Percentiles rank a stretch among this genome's conserved stretches.
phyloP scores from a whole-genome alignment of 2,797 vertebrate genomes.

The Pitangus sulphuratus region DNA sequence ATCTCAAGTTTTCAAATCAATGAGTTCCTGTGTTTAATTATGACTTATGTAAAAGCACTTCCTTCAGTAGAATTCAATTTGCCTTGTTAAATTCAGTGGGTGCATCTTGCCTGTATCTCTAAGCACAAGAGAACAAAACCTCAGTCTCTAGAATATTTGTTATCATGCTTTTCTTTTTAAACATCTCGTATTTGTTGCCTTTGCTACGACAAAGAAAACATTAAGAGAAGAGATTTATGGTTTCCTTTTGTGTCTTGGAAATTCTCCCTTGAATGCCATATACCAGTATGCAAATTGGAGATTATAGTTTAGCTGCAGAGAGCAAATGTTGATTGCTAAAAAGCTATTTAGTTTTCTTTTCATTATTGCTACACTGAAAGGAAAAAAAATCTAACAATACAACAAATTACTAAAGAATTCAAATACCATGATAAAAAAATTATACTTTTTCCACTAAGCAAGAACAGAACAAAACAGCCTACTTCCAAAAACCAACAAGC shows the following conservation, averaged over 20 bases:
- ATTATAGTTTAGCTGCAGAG: background rate
- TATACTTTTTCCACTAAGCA: background rate
- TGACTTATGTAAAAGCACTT: background rate
- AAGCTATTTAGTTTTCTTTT: constrained; percentile 23
- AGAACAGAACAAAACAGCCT: background rate
- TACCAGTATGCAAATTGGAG: background rate
- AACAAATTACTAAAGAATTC: background rate
- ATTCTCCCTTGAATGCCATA: constrained; percentile 15
- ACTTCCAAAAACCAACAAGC: background rate
- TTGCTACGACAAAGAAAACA: background rate
- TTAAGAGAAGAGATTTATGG: background rate
- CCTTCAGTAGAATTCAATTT: background rate
- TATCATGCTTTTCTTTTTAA: background rate
- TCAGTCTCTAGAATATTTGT: background rate
- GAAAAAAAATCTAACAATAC: background rate
- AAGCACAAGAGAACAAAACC: background rate
- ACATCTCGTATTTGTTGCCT: background rate
- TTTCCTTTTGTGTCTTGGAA: constrained; percentile 18
- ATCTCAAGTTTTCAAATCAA: background rate
- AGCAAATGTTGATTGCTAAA: constrained; percentile 31
- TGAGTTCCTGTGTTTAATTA: background rate
- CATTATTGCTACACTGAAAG: background rate
- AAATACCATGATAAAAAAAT: background rate
- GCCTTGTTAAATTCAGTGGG: background rate
- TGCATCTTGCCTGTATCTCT: background rate